Evolutionary conservation across 2,113 vertebrate species (phyloP).

Genomic region (western clawed frog (Xenopus tropicalis)): UCB_Xtro_10.0 CM004448.2:59792001-59792500

Average conservation of each 20-base stretch:
- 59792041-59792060: too few relatives aligned
- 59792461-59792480: conserved; percentile 25
- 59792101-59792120: too few relatives aligned
- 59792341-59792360: conserved; percentile 17
- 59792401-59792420: conserved; percentile 23
- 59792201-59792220: too few relatives aligned
- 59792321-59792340: conserved; percentile 21
- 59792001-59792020: too few relatives aligned
- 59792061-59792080: too few relatives aligned
- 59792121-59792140: too few relatives aligned
- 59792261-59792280: conserved; percentile 4
- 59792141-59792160: too few relatives aligned
- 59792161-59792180: too few relatives aligned
- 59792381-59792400: background rate
- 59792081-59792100: too few relatives aligned
- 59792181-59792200: too few relatives aligned
- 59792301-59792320: conserved; percentile 24
- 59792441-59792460: conserved; percentile 28
- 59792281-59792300: conserved; percentile 1
- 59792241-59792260: conserved; percentile 10
- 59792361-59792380: conserved; percentile 18
- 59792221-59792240: too few relatives aligned
- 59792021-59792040: too few relatives aligned
- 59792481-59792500: conserved; percentile 22
- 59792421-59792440: conserved; percentile 19